Percentiles rank a stretch among this genome's conserved stretches.
Evolutionary conservation across 2,888 invertebrate genomes (phyloP).

Genomic region (Frankliniella fusca): DNA sequence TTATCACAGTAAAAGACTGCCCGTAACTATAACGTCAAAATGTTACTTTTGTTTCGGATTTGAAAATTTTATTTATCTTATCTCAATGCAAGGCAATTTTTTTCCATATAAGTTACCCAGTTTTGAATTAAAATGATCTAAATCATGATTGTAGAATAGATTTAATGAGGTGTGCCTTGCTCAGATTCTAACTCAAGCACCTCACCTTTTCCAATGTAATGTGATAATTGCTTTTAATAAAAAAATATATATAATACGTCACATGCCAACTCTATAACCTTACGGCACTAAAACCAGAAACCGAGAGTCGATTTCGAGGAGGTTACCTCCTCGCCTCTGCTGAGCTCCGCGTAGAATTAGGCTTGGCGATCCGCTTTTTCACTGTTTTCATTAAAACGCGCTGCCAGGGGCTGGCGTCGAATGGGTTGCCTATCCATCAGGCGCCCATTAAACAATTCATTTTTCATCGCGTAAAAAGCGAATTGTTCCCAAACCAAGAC

Average conservation of each 20-base stretch:
- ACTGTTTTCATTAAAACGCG: too few species aligned
- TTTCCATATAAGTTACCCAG: not conserved
- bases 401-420: too few species aligned
- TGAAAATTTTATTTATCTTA: not conserved
- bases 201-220: constrained; percentile 5
- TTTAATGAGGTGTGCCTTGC: constrained; percentile 9
- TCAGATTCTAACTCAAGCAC: constrained; percentile 11
- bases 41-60: not conserved
- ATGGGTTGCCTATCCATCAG: too few species aligned
- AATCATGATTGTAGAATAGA: not conserved
- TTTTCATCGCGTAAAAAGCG: too few species aligned
- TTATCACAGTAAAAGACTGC: constrained; percentile 40
- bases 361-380: too few species aligned
- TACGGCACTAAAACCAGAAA: too few species aligned
- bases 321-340: too few species aligned
- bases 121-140: not conserved
- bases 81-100: constrained; percentile 1
- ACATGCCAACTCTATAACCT: too few species aligned
- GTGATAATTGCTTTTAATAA: constrained; percentile 21
- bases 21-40: constrained; percentile 36
- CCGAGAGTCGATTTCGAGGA: too few species aligned
- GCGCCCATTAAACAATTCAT: too few species aligned
- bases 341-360: too few species aligned
- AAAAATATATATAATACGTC: not conserved
- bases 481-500: too few species aligned